phyloP scores from a whole-genome alignment of 2,888 invertebrate species.

The Leuctra nigra region DNA sequence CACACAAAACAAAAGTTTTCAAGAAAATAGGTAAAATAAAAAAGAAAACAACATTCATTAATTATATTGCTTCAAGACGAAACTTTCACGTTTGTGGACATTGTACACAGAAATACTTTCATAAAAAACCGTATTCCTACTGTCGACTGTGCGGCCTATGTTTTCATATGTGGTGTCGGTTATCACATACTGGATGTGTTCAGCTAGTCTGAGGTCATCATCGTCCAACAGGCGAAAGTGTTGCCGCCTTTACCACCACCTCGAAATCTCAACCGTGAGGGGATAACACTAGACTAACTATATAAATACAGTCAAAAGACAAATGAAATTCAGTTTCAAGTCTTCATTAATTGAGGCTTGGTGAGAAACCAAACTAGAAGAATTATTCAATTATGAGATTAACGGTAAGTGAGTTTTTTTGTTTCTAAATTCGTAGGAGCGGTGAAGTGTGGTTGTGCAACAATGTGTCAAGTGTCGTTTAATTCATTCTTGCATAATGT shows the following conservation, averaged over 20 bases:
- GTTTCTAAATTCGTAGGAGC: too few relatives aligned
- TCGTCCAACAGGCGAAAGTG: not conserved
- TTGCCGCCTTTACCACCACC: constrained; percentile 1
- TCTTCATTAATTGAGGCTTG: constrained; percentile 12
- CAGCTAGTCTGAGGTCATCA: not conserved
- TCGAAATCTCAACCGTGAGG: not conserved
- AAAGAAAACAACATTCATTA: constrained; percentile 16
- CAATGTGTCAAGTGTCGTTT: too few relatives aligned
- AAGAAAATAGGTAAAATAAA: constrained; percentile 9
- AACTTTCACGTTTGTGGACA: constrained; percentile 19
- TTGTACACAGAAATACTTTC: constrained; percentile 9
- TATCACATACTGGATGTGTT: not conserved
- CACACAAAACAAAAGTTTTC: constrained; percentile 16
- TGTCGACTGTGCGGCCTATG: too few relatives aligned
- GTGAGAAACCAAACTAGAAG: constrained; percentile 6
- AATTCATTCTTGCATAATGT: too few relatives aligned
- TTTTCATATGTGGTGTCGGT: not conserved
- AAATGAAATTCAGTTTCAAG: constrained; percentile 12
- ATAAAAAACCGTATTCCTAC: not conserved
- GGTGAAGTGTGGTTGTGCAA: too few relatives aligned
- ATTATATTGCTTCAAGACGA: constrained; percentile 13
- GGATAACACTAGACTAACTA: not conserved
- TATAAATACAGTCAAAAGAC: constrained; percentile 6
- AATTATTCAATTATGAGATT: constrained; percentile 11
- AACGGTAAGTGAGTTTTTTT: constrained; percentile 3